Evolutionary conservation across 2,113 vertebrate genomes (phyloP).

Genomic region (Heterocephalus glaber): DNA sequence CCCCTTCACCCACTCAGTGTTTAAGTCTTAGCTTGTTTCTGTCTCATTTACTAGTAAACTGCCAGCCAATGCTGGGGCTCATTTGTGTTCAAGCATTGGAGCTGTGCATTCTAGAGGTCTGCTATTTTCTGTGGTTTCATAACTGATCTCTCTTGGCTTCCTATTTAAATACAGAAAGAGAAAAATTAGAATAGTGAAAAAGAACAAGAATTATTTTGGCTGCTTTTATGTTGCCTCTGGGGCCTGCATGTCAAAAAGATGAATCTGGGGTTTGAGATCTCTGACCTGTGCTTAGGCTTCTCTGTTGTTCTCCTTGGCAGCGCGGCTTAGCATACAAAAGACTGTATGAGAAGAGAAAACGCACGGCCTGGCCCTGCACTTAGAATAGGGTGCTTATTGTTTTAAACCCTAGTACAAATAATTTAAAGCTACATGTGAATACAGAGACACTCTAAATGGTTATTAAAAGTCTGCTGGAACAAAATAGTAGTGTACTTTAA

Average conservation of each 20-base stretch:
- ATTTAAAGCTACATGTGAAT: not conserved
- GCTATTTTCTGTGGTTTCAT: constrained; percentile 71
- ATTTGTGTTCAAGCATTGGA: constrained; percentile 1
- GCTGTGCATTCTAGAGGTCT: constrained; percentile 58
- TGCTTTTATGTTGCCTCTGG: constrained; percentile 62
- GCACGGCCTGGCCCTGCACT: not conserved
- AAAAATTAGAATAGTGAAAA: constrained; percentile 63
- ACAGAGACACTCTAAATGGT: not conserved
- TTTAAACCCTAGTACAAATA: constrained; percentile 10
- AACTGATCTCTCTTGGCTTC: constrained; percentile 73
- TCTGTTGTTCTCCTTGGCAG: constrained; percentile 12
- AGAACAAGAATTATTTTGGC: constrained; percentile 63
- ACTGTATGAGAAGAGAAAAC: not conserved
- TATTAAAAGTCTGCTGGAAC: not conserved
- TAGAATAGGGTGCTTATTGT: constrained; percentile 22
- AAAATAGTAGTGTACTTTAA: not conserved
- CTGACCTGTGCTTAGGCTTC: constrained; percentile 52
- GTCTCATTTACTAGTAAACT: not conserved
- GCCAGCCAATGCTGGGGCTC: not conserved
- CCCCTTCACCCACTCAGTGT: not conserved
- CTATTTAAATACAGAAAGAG: constrained; percentile 70
- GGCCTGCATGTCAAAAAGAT: constrained; percentile 75
- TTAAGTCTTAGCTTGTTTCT: not conserved
- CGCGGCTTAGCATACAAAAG: not conserved
- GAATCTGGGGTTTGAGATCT: constrained; percentile 69